Conservation (phyloP, 1,140 invertebrate genomes). For the Drosophila sproati region DNA sequence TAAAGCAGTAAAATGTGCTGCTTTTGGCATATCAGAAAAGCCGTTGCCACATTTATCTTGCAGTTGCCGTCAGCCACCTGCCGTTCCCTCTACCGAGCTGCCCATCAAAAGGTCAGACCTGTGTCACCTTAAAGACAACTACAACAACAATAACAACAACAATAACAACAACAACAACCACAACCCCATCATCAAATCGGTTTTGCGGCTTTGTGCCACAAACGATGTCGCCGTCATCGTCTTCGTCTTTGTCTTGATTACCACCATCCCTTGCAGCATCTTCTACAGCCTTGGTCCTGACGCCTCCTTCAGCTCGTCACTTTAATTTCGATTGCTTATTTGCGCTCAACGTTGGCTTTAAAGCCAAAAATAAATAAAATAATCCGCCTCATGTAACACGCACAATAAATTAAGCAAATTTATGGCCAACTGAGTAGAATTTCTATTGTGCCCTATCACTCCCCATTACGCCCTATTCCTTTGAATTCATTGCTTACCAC, state of each 20-base stretch:
- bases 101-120: slow-evolving; percentile 47
- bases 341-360: slow-evolving; percentile 23
- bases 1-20: slow-evolving; percentile 33
- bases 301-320: slow-evolving; percentile 10
- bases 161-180: slow-evolving; percentile 28
- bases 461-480: neutral
- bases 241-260: neutral
- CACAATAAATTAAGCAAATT: slow-evolving; percentile 82
- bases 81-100: slow-evolving; percentile 29
- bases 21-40: slow-evolving; percentile 19
- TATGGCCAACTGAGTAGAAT: slow-evolving; percentile 46
- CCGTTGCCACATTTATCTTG: slow-evolving; percentile 13
- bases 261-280: too few species aligned
- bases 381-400: slow-evolving; percentile 35
- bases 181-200: slow-evolving; percentile 67
- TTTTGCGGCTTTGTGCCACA: slow-evolving; percentile 69
- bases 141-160: neutral
- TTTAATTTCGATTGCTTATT: slow-evolving; percentile 41
- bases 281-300: too few species aligned
- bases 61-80: neutral
- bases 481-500: slow-evolving; percentile 42
- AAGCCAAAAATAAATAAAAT: slow-evolving; percentile 43
- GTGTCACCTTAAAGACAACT: slow-evolving; percentile 39
- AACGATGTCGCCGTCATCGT: neutral
- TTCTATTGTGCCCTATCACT: neutral